Percentiles rank a stretch among this genome's conserved stretches.
phyloP scores from a whole-genome alignment of 2,113 vertebrate genomes.

The Syngnathoides biaculeatus region DNA sequence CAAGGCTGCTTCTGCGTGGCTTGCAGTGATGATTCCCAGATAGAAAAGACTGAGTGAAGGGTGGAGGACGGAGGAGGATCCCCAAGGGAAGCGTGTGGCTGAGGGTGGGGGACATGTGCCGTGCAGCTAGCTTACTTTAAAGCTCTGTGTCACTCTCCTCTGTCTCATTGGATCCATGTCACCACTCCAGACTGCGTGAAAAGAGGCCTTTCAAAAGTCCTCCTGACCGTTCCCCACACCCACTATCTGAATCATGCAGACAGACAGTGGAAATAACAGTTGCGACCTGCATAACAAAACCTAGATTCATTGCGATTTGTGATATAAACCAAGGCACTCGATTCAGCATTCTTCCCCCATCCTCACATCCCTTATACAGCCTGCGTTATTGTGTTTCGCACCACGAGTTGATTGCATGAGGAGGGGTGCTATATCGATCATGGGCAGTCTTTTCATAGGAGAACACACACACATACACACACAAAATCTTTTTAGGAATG shows the following conservation, averaged over 20 bases:
- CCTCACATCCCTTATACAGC: constrained; percentile 26
- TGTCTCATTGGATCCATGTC: constrained; percentile 98
- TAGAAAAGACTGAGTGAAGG: constrained; percentile 59
- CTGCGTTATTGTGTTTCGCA: constrained; percentile 53
- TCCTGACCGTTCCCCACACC: constrained; percentile 21
- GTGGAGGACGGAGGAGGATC: constrained; percentile 74
- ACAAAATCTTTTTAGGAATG: constrained; percentile 32
- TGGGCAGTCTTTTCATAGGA: constrained; percentile 59
- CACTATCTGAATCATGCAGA: constrained; percentile 65
- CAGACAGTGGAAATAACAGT: constrained; percentile 77
- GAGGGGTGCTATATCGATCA: constrained; percentile 66
- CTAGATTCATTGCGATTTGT: constrained; percentile 43
- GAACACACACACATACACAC: constrained; percentile 23
- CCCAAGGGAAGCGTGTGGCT: constrained; percentile 74
- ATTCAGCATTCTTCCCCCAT: constrained; percentile 15
- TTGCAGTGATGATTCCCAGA: constrained; percentile 85
- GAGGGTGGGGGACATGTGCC: constrained; percentile 82
- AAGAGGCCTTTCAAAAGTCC: constrained; percentile 75
- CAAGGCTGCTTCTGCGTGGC: constrained; percentile 85
- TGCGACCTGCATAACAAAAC: constrained; percentile 76
- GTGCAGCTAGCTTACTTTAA: constrained; percentile 85
- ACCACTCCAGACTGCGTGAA: constrained; percentile 85
- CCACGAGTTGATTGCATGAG: constrained; percentile 59
- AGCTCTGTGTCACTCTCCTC: constrained; percentile 82
- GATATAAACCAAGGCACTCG: constrained; percentile 54